Base-by-base conservation (phyloP, 2,113 vertebrate genomes). In the Perccottus glenii region DNA sequence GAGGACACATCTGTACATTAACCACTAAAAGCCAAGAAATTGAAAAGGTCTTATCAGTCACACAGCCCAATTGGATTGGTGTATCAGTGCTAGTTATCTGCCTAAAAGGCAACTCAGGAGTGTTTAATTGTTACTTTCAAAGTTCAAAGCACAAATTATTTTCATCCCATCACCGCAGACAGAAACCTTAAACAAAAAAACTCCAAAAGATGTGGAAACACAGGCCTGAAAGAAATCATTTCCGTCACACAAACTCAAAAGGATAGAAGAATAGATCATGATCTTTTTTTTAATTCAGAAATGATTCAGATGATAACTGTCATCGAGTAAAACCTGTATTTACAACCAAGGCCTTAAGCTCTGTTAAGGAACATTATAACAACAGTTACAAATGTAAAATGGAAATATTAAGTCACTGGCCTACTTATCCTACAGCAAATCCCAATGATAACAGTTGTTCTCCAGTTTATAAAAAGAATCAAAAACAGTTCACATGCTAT, bases 1-100 rank as follows among this genome's bases (percentile, higher is more conserved):
- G 63, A 77, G 57, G 53, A 85, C 60, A 81, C 75, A 69, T 82
- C 57, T 81, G 70, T 63, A 83, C 59, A 60, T 88, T 80, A 85
- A 64, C 87, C 81, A 87, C 62, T 81, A 77, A 27, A 55, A 55
- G 4, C 11, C 50, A 69, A 33, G 64, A 78, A 58, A 64, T 16
- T 53, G 40, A 79, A 70, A 66, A 78, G 58, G 81, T 78, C 80
- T 66, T 67, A 82, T 86, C 63, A 85, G 63, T 81, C 67, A 32
- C 56, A 16, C 66, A 16, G 63, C 68, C 60, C 49, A 58, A 19
- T 58, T 43, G 5, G 12, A 61, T 62, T 58, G 44, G 46, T 5
- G 51, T 81, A 85, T 88, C 79, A 80, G 43, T 5, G 50, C 11
- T 33, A 47, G 51, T 67, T 60, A 85, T 82, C 82, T 71, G 63